Evolutionary conservation across 2,797 vertebrate species (phyloP), one percentile per base, ranked within the genome.

Genomic region (Apogon hyalosoma): DNA sequence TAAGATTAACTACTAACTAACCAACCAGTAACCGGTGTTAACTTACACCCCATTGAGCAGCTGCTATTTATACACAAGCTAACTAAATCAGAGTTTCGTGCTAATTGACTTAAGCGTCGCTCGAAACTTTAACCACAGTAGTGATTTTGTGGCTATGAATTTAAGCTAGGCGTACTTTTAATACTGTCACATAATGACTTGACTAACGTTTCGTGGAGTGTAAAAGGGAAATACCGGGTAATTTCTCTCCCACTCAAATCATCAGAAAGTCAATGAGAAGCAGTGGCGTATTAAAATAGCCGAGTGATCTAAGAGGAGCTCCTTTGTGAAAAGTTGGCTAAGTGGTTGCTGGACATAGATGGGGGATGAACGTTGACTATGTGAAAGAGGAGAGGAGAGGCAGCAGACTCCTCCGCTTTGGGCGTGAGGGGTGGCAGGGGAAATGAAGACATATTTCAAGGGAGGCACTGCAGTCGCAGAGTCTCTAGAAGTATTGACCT

Each of bases 401-500:
- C 56, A 73, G 48, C 62, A 68, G 62, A 21, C 57, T 79, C 69
- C 66, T 57, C 49, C 3, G 56, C 63, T 79, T 50, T 57, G 73
- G 80, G 83, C 66, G 72, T 82, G 74, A 78, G 84, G 74, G 70
- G 76, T 69, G 77, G 79, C 62, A 58, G 69, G 80, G 79, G 82
- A 79, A 86, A 88, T 85, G 58, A 87, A 90, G 87, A 89, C 77
- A 73, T 87, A 87, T 89, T 91, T 91, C 64, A 80, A 65, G 61
- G 73, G 80, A 87, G 77, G 81, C 76, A 80, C 83, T 86, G 89
- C 90, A 90, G 92, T 84, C 85, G 51, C 83, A 77, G 43, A 90
- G 88, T 90, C 90, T 92, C 81, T 90, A 82, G 82, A 90, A 85
- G 87, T 91, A 92, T 93, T 91, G 92, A 94, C 90, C 90, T 83